Evolutionary conservation across 2,113 vertebrate genomes (phyloP), one percentile per base, ranked within the genome.

Genomic region (Leiothrix lutea): DNA sequence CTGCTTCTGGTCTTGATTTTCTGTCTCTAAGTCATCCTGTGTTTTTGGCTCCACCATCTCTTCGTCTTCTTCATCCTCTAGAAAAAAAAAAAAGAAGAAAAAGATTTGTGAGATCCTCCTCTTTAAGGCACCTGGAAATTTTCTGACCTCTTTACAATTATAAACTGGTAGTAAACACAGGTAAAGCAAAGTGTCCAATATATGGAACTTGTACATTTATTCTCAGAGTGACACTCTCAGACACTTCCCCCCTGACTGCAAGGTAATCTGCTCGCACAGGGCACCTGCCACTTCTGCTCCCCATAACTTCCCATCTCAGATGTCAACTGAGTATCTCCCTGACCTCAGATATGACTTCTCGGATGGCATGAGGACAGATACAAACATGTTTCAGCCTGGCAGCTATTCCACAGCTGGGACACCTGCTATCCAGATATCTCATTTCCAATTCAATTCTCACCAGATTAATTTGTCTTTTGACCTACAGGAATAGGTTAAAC

Each of bases 61-160:
- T 90, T 99, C 99, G 67, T 99, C 99, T 58, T 99, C 99, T 94
- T 99, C 99, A 97, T 99, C 99, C 93, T 99, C 99, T 98, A 16
- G 22, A 47, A 98, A n/a, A 26, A 29, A 38, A 28, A 6, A 92
- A 98, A 96, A 97, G 28, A 92, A 95, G 40, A 88, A 79, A 53
- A 90, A 94, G 89, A 96, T 97, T 83, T 40, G 51, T 66, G 75
- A 92, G 42, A 78, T 60, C 89, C 48, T 86, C 11, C 26, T 94
- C 81, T 54, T 89, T 80, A 66, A 93, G 86, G 48, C 44, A 38
- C 36, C 88, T 75, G 28, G 45, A 96, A 89, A 96, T 80, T 57
- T 40, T 62, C 36, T 77, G 57, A 58, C 47, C 45, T 47, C 23
- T 88, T 72, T 91, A 86, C 16, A 31, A 71, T 64, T 91, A 62